A percentile compares a stretch with the other conserved stretches of the same genome.
phyloP scores from a whole-genome alignment of 2,113 vertebrate species.

The Orycteropus afer region DNA sequence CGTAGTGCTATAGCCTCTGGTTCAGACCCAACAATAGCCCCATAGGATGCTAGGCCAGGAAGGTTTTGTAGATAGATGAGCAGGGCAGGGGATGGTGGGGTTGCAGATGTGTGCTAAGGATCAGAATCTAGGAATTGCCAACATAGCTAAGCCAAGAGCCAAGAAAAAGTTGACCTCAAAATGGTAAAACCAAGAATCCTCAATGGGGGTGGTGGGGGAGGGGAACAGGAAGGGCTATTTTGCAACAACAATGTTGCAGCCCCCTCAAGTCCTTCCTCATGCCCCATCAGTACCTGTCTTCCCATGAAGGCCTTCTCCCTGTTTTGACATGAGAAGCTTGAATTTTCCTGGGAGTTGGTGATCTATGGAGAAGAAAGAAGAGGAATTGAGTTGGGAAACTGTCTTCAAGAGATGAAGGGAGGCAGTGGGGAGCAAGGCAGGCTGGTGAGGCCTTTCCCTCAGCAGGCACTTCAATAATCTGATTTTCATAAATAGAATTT shows the following conservation, averaged over 20 bases:
- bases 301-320: neutral
- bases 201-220: neutral
- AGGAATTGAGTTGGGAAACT: neutral
- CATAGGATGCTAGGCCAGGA: neutral
- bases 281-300: neutral
- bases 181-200: neutral
- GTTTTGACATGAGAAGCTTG: neutral
- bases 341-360: constrained; percentile 30
- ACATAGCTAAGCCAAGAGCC: neutral
- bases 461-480: constrained; percentile 79
- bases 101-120: neutral
- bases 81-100: neutral
- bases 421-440: constrained; percentile 23
- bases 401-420: constrained; percentile 39
- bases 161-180: constrained; percentile 4
- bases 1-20: neutral
- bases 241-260: neutral
- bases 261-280: neutral
- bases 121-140: neutral
- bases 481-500: constrained; percentile 82
- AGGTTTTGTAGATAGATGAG: neutral
- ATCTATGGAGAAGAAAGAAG: neutral
- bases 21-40: neutral
- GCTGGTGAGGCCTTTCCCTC: constrained; percentile 57
- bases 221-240: neutral